Evolutionary conservation across 1,140 invertebrate species (phyloP).

Genomic region (Luehdorfia chinensis): DNA sequence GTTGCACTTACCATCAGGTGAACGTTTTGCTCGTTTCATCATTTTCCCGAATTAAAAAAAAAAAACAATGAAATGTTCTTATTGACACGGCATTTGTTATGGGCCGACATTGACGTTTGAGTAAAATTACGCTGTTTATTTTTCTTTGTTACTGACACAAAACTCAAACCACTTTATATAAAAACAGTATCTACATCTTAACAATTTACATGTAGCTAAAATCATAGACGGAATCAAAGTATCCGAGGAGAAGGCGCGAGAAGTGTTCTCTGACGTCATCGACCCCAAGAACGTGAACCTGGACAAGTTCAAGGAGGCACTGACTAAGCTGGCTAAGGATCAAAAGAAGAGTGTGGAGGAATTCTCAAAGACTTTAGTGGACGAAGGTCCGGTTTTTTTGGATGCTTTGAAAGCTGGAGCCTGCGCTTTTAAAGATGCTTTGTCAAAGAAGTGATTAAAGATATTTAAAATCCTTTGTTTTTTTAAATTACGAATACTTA

Average conservation of each 20-base stretch:
- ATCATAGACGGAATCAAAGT: conserved; percentile 36
- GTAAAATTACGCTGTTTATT: no score
- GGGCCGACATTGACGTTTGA: no score
- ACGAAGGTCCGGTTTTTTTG: conserved; percentile 29
- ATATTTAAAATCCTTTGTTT: no score
- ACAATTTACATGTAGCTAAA: conserved; percentile 30
- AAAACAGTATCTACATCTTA: no score
- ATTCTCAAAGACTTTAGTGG: conserved; percentile 26
- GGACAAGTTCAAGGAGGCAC: conserved; percentile 40
- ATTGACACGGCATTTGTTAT: no score
- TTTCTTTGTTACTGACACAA: background rate
- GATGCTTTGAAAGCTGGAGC: conserved; percentile 26
- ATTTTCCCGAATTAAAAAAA: no score
- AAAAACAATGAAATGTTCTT: background rate
- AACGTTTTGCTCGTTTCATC: no score
- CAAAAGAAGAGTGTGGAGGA: conserved; percentile 36
- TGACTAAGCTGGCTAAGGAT: conserved; percentile 33
- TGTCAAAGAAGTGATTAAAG: conserved; percentile 23
- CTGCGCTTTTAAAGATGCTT: conserved; percentile 32
- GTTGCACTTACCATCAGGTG: no score
- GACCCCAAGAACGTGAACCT: conserved; percentile 31
- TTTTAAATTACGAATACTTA: no score
- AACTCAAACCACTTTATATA: no score
- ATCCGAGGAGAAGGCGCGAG: conserved; percentile 31
- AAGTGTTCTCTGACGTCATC: conserved; percentile 31